Conservation (phyloP, 2,888 invertebrate species). For the Amphipoea oculea region DNA sequence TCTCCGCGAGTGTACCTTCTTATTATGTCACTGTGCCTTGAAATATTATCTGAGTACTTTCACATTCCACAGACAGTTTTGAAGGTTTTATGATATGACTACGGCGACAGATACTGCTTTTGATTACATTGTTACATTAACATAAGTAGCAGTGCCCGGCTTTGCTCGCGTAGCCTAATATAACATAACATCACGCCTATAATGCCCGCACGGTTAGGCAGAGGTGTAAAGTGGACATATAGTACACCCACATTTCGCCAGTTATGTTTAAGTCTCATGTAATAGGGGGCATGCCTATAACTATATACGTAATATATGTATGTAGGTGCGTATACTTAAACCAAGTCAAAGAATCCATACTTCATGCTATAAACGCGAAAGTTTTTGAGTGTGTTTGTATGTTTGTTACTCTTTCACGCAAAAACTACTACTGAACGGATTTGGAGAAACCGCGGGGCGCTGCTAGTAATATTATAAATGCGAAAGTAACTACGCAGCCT, state of each 20-base stretch:
- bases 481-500: too few relatives aligned
- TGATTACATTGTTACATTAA: conserved; percentile 8
- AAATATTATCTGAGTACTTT: conserved; percentile 43
- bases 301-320: not conserved
- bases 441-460: too few relatives aligned
- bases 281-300: not conserved
- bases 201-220: too few relatives aligned
- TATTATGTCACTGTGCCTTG: conserved; percentile 21
- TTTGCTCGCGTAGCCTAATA: too few relatives aligned
- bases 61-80: conserved; percentile 53
- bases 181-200: not conserved
- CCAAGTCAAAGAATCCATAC: not conserved
- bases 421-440: not conserved
- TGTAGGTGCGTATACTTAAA: too few relatives aligned
- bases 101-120: not conserved
- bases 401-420: too few relatives aligned
- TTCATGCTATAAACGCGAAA: not conserved
- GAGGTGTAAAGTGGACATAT: too few relatives aligned
- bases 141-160: not conserved
- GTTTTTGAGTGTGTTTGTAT: not conserved
- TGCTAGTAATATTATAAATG: too few relatives aligned
- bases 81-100: conserved; percentile 43
- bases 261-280: not conserved
- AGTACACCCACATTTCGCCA: not conserved
- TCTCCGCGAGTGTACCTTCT: not conserved